Base-by-base conservation (phyloP, 2,888 invertebrate genomes). In the Deroplatys truncata region DNA sequence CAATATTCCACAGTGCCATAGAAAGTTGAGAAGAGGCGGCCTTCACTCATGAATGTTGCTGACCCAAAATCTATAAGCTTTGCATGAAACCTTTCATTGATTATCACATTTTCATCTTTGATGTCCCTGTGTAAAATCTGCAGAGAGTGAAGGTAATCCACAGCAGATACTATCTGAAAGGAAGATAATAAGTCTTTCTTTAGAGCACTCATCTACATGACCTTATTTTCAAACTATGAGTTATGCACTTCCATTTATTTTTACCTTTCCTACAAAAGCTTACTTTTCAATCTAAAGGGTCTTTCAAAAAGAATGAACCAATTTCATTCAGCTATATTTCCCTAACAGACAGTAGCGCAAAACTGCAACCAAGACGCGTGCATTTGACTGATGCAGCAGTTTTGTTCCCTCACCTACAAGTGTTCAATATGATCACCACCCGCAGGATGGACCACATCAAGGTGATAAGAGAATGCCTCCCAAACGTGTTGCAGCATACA, bases 21-120 rank as follows among this genome's bases (percentile, higher is more conserved):
- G 93, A 97, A 97, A 0, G 96, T 96, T 0, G 96, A 95, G 92
- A 97, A 97, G 87, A 96, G 93, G 89, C 95, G 94, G 87, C 95
- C 96, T 43, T 95, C 95, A 92, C 94, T 94, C 94, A 95, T 94
- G 92, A 95, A 96, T 2, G 97, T 96, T 0, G 97, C 97, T 0
- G 97, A 96, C 28, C 97, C 97, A 92, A 97, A 97, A 93, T 97
- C 97, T 87, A 97, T 97, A 43, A 97, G 94, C 92, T 97, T 97
- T 87, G 96, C 95, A 92, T 96, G 95, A 92, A 97, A 97, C 91
- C 94, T 94, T 92, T 96, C 95, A 93, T 97, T 96, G 86, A 97
- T 95, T 90, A 97, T 96, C 35, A 97, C 95, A 92, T 97, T 97
- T 92, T 97, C 97, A 92, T 97, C 97, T 92, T 97, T 97, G 90